Conservation (phyloP, 1,140 invertebrate species). For the Olivierus martensii region DNA sequence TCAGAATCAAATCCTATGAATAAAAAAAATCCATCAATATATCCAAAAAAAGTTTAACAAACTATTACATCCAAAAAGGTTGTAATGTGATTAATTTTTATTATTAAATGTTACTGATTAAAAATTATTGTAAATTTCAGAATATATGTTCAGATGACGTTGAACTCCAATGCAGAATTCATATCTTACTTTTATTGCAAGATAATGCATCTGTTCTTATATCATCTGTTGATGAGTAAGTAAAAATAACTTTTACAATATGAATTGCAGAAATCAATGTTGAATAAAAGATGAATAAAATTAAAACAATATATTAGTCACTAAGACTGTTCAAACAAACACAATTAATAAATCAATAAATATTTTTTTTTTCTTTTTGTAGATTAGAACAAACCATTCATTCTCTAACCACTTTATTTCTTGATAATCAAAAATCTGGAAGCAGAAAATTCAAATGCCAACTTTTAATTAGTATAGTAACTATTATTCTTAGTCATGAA, state of each 20-base stretch:
- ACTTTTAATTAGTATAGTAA: neutral
- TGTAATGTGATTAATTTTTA: no score
- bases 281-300: no score
- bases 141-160: conserved; percentile 4
- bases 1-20: no score
- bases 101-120: no score
- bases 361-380: neutral
- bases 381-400: conserved; percentile 8
- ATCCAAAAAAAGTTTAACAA: no score
- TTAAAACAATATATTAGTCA: no score
- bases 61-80: no score
- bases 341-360: neutral
- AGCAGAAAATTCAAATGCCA: conserved; percentile 6
- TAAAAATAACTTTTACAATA: no score
- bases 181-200: conserved; percentile 5
- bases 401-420: conserved; percentile 7
- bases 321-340: no score
- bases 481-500: conserved; percentile 4
- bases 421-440: conserved; percentile 3
- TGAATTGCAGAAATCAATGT: no score
- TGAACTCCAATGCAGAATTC: conserved; percentile 5
- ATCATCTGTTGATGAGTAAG: conserved; percentile 5
- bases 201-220: conserved; percentile 3
- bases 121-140: conserved; percentile 1
- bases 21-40: no score